Evolutionary conservation across 2,888 invertebrate species (phyloP).

Genomic region (Nymphalis urticae): DNA sequence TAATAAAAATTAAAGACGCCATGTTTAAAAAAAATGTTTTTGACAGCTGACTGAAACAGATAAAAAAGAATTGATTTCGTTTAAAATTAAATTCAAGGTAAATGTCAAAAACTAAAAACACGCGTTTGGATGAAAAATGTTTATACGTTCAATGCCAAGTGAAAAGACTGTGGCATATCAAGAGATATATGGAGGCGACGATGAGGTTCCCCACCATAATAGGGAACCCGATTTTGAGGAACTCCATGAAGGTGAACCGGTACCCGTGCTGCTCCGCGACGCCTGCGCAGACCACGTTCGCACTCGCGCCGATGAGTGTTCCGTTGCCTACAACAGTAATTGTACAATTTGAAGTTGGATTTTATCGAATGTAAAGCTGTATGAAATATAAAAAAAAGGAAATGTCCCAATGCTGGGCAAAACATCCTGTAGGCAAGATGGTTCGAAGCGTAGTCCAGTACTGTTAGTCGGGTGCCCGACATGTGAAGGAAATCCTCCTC

Average conservation of each 20-base stretch:
- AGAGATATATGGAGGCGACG: conserved; percentile 82
- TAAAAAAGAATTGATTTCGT: too few relatives aligned
- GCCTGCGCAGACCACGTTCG: conserved; percentile 94
- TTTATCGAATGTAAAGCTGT: background rate
- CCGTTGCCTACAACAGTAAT: conserved; percentile 86
- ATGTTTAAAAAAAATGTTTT: too few relatives aligned
- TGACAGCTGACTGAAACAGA: too few relatives aligned
- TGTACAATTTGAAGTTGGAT: background rate
- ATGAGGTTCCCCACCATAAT: conserved; percentile 86
- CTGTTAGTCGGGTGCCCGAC: too few relatives aligned
- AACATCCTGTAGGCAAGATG: too few relatives aligned
- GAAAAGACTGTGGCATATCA: conserved; percentile 81
- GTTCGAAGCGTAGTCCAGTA: too few relatives aligned
- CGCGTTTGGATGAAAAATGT: background rate
- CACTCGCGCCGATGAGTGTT: conserved; percentile 92
- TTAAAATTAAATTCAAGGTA: too few relatives aligned
- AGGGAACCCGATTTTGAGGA: conserved; percentile 92
- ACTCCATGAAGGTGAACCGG: conserved; percentile 89
- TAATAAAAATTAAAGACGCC: too few relatives aligned
- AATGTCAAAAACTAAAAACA: too few relatives aligned
- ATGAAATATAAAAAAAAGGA: too few relatives aligned
- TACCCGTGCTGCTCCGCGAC: conserved; percentile 95
- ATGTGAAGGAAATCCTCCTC: too few relatives aligned
- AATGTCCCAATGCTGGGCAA: too few relatives aligned
- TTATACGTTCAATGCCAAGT: conserved; percentile 63